Evolutionary conservation across 2,888 invertebrate species (phyloP).

Genomic region (Drosophila mettleri): DNA sequence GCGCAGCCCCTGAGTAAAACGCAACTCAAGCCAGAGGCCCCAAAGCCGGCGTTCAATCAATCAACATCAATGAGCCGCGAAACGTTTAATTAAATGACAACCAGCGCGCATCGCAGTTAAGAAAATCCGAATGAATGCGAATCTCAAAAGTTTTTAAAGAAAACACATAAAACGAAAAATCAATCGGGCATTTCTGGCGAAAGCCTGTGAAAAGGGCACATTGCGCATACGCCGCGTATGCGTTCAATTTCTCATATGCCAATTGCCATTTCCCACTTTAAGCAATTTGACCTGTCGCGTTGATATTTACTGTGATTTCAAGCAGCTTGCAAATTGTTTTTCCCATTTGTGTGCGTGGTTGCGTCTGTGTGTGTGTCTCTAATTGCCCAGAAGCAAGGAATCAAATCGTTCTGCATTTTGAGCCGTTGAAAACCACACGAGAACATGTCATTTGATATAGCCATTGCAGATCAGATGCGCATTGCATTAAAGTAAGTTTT

Average conservation of each 20-base stretch:
- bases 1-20: slow-evolving; percentile 82
- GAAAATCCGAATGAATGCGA: neutral
- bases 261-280: slow-evolving; percentile 24
- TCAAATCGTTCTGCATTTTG: slow-evolving; percentile 26
- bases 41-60: slow-evolving; percentile 39
- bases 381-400: slow-evolving; percentile 46
- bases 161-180: slow-evolving; percentile 26
- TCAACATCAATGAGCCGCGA: slow-evolving; percentile 28
- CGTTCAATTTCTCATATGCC: slow-evolving; percentile 32
- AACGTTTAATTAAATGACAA: slow-evolving; percentile 13
- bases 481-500: slow-evolving; percentile 81
- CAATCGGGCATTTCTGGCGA: slow-evolving; percentile 21
- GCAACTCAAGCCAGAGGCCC: slow-evolving; percentile 50
- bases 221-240: slow-evolving; percentile 53
- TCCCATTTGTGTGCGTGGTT: slow-evolving; percentile 2
- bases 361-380: slow-evolving; percentile 14
- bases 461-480: slow-evolving; percentile 83
- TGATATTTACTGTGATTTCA: slow-evolving; percentile 55
- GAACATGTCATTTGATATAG: slow-evolving; percentile 82
- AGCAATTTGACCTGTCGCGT: slow-evolving; percentile 37
- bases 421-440: slow-evolving; percentile 29
- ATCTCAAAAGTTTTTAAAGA: neutral
- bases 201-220: slow-evolving; percentile 42
- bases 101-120: slow-evolving; percentile 8
- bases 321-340: slow-evolving; percentile 43